Evolutionary conservation across 2,797 vertebrate species (phyloP).

Genomic region (Streptopelia turtur): DNA sequence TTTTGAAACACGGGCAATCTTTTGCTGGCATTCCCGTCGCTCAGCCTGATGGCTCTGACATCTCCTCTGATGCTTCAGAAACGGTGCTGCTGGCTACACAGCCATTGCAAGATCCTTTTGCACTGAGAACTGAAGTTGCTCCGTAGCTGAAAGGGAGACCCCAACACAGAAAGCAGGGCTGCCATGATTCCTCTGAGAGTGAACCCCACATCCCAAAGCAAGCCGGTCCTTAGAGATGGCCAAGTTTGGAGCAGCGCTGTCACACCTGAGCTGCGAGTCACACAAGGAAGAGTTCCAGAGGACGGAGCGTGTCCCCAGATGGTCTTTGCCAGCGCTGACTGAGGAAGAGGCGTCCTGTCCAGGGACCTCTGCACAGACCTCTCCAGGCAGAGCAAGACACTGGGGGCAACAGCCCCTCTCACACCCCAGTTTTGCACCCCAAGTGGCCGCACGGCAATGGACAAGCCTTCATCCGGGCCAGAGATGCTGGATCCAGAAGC

Average conservation of each 20-base stretch:
- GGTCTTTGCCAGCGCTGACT: background rate
- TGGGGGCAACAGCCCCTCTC: background rate
- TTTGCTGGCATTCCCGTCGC: background rate
- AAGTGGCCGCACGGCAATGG: background rate
- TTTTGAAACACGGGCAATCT: background rate
- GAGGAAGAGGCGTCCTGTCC: background rate
- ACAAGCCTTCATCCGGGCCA: background rate
- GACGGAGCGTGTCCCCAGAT: accelerated
- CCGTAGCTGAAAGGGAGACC: background rate
- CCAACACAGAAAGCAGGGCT: background rate
- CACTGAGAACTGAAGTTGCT: background rate
- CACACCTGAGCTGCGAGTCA: background rate
- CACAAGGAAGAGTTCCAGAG: background rate
- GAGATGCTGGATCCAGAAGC: background rate
- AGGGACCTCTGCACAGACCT: background rate
- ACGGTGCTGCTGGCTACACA: background rate
- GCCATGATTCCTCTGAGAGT: background rate
- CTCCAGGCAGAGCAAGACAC: background rate
- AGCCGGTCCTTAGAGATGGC: background rate
- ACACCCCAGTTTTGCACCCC: no score
- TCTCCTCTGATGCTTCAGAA: background rate
- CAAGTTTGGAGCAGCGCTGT: background rate
- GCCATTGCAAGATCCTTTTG: background rate
- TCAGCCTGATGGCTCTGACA: background rate
- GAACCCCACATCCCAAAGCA: accelerated